Evolutionary conservation across 2,797 vertebrate species (phyloP), one percentile per base, ranked within the genome.

Genomic region (Nannoperca obscura): DNA sequence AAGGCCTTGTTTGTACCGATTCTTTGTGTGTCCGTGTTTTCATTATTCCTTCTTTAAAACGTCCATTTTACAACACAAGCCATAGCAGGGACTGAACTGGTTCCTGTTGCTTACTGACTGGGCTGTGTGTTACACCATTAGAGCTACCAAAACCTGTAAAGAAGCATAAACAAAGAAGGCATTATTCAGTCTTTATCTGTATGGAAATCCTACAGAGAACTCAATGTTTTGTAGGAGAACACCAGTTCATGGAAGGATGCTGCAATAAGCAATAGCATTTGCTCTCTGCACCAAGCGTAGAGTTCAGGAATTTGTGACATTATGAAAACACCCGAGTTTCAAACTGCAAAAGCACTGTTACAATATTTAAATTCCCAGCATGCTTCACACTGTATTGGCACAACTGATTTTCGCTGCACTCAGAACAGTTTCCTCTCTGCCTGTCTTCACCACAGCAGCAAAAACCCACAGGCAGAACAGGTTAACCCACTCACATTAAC

Each of bases 21-120:
- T 96, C 95, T 94, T 95, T 96, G 92, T 96, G 95, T 55, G 95
- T 96, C 93, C 95, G 89, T 71, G 95, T 96, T 94, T 96, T 96
- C 95, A 96, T 96, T 86, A 80, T 92, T 84, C 88, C 90, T 88
- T 86, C 91, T 89, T 91, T 90, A 93, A 74, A 78, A 77, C 13
- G 42, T 91, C 94, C 94, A 95, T 95, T 91, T 93, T 92, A 92
- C 83, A 83, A 90, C 92, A 89, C 78, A 79, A 84, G 88, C 80
- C 91, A 94, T 90, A 80, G 84, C 76, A 86, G 84, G 83, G 86
- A 88, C 72, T 89, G 81, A 93, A 93, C 71, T 76, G 85, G 82
- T 80, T 87, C 73, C 82, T 86, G 78, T 79, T 84, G 87, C 66
- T 83, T 76, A 85, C 68, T 75, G 82, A 74, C 66, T 71, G 69